phyloP scores from a whole-genome alignment of 1,140 invertebrate species.

The Polyergus mexicanus region DNA sequence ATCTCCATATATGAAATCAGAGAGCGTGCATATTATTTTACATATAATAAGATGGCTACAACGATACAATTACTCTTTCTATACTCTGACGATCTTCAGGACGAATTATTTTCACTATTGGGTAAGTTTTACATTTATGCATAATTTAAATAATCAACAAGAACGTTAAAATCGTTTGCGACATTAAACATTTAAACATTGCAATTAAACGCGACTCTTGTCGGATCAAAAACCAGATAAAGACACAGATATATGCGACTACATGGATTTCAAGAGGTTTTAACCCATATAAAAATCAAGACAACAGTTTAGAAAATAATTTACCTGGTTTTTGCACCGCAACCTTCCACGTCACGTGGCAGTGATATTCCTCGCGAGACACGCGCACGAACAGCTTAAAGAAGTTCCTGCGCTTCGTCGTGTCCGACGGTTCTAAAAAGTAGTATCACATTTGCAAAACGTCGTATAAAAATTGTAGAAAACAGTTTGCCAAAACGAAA shows the following conservation, averaged over 20 bases:
- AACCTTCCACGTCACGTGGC: constrained; percentile 51
- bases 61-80: not conserved
- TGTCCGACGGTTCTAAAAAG: constrained; percentile 67
- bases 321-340: constrained; percentile 75
- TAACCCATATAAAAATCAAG: not conserved
- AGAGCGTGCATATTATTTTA: not conserved
- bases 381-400: constrained; percentile 45
- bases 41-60: not conserved
- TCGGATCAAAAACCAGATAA: constrained; percentile 74
- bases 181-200: constrained; percentile 15
- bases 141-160: constrained; percentile 1
- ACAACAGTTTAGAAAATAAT: constrained; percentile 29
- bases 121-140: constrained; percentile 24
- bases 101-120: not conserved
- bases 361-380: constrained; percentile 58
- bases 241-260: not conserved
- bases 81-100: not conserved
- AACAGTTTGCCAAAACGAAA: not conserved
- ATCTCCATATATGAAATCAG: not conserved
- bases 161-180: not conserved
- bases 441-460: constrained; percentile 36
- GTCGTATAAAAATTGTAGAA: not conserved
- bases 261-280: not conserved
- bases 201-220: not conserved
- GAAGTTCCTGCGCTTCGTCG: constrained; percentile 39